These are phyloP conservation scores for Palythoa heliodiscus DNA, from an alignment of 92 coral and sea anemone species.

Conservation along the genomic window DNA sequence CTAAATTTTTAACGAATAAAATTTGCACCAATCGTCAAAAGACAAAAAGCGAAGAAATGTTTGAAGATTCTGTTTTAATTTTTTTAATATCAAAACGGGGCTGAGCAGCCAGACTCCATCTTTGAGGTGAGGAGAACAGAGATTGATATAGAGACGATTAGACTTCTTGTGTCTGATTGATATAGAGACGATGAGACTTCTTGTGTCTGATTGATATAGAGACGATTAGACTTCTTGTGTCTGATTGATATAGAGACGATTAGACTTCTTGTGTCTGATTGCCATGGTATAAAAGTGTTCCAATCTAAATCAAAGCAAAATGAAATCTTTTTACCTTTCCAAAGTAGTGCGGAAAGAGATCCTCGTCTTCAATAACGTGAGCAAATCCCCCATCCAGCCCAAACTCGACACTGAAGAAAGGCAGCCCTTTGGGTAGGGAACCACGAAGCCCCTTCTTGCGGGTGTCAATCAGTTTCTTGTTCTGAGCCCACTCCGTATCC, in stretches of 20 bases:
- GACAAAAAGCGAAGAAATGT: too few relatives aligned
- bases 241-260: too few relatives aligned
- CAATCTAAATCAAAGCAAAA: not conserved
- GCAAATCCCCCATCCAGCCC: constrained; percentile 99
- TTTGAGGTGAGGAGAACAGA: too few relatives aligned
- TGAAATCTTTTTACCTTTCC: constrained; percentile 72
- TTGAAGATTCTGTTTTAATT: too few relatives aligned
- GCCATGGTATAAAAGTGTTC: not conserved
- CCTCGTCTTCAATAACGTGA: constrained; percentile 94
- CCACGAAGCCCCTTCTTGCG: constrained; percentile 85
- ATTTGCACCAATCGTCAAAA: too few relatives aligned
- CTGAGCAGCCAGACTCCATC: too few relatives aligned
- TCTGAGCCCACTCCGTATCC: constrained; percentile 97
- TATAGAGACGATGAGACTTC: not conserved
- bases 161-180: not conserved
- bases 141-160: too few relatives aligned
- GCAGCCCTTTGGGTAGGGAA: constrained; percentile 88
- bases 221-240: too few relatives aligned
- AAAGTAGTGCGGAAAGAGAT: constrained; percentile 86
- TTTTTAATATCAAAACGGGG: too few relatives aligned
- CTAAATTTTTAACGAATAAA: too few relatives aligned
- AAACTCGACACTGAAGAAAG: constrained; percentile 97
- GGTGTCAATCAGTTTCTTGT: constrained; percentile 90
- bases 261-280: not conserved
- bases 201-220: too few relatives aligned